Conservation (phyloP, 2,888 invertebrate genomes). For the Amphipyra berbera region DNA sequence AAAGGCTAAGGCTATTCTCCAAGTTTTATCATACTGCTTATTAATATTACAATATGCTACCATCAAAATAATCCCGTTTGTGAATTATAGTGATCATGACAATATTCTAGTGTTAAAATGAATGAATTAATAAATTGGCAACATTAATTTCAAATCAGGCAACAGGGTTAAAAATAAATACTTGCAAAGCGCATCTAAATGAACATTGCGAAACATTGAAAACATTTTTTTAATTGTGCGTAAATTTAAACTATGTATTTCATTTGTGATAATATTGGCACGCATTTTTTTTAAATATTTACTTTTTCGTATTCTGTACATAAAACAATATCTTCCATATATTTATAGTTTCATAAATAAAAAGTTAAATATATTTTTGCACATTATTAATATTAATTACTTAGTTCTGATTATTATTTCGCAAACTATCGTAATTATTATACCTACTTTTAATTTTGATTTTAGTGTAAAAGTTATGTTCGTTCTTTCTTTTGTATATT, state of each 20-base stretch:
- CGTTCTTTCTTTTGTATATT: constrained; percentile 59
- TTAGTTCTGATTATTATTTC: constrained; percentile 33
- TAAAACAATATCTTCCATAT: constrained; percentile 32
- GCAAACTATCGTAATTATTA: constrained; percentile 22
- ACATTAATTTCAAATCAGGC: constrained; percentile 17
- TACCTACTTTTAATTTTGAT: constrained; percentile 43
- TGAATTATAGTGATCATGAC: too few relatives aligned
- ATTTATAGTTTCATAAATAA: constrained; percentile 21
- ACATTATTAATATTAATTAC: constrained; percentile 30
- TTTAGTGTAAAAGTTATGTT: constrained; percentile 43
- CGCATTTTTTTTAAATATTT: constrained; percentile 28
- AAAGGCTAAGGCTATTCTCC: constrained; percentile 2
- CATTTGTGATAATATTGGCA: constrained; percentile 46
- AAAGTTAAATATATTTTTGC: constrained; percentile 36
- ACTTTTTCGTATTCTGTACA: constrained; percentile 34
- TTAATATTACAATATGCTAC: too few relatives aligned
- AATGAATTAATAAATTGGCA: constrained; percentile 7
- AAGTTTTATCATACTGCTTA: not conserved
- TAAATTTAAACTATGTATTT: constrained; percentile 5
- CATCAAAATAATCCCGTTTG: too few relatives aligned
- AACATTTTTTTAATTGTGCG: not conserved
- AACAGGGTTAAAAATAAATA: constrained; percentile 12
- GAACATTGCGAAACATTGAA: constrained; percentile 1
- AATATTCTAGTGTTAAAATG: constrained; percentile 6
- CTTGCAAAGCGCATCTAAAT: too few relatives aligned